Base-by-base conservation (phyloP, 2,888 invertebrate genomes). In the Trisateles emortualis region DNA sequence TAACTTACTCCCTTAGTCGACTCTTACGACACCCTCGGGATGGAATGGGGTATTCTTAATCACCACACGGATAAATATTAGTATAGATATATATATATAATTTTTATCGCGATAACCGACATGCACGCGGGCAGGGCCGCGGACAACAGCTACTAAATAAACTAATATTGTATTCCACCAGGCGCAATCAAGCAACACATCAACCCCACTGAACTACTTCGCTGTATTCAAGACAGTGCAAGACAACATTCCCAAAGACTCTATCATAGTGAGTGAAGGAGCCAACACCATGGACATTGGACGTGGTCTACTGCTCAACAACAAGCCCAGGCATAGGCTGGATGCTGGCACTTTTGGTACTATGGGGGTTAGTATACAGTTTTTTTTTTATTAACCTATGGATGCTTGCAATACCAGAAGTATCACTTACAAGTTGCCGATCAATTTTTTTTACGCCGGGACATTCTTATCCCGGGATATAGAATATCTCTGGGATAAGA, bases 251-350 rank as follows among this genome's bases (percentile, higher is more conserved):
- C 97, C 98, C 0, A 93, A 94, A 79, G 96, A 99, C 88, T 95
- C 96, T 3, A 95, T 99, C 11, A 97, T 99, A 56, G 97, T 99
- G 22, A 99, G 98, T 79, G 99, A 99, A 90, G 99, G 99, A 16
- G 99, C 99, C 29, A 99, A 99, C 86, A 99, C 99, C 0, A 99
- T 99, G 99, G 99, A 99, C 81, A 99, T 99, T 79, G 99, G 99
- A 0, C 94, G 99, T 39, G 95, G 98, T 0, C 95, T 99, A 88
- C 88, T 99, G 30, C 91, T 96, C n/a, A 98, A 99, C 83, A 94
- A 94, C 68, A 91, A 95, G 64, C 97, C 99, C 0, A 93, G 98
- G 36, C 98, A 98, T 79, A 94, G 99, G 54, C 93, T 99, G 3
- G 99, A 99, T 86, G 99, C 99, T 4, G 99, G 98, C 50, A 98